phyloP scores from a whole-genome alignment of 2,888 invertebrate species.

The Drosophila neotestacea region DNA sequence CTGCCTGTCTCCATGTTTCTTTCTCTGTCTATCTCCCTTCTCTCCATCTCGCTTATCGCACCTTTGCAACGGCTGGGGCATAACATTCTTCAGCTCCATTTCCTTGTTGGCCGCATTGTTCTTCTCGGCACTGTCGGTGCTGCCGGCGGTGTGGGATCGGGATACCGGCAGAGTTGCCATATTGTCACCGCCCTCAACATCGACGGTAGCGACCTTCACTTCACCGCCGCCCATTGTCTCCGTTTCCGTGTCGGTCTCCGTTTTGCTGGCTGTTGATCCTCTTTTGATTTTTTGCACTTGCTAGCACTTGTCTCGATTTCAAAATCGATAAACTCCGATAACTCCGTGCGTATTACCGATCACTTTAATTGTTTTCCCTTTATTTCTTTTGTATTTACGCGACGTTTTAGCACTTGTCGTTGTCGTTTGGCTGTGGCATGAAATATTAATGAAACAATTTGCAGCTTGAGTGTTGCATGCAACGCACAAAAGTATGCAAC shows the following conservation, averaged over 20 bases:
- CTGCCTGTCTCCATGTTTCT: neutral
- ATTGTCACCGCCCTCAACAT: conserved; percentile 94
- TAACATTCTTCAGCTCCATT: conserved; percentile 94
- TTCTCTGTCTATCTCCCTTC: neutral
- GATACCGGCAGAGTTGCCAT: conserved; percentile 95
- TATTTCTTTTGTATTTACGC: conserved; percentile 10
- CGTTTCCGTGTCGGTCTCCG: conserved; percentile 76
- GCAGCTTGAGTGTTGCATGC: conserved; percentile 42
- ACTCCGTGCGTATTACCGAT: neutral
- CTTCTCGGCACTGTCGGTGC: conserved; percentile 91
- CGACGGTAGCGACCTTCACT: conserved; percentile 95
- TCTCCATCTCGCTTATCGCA: conserved; percentile 83
- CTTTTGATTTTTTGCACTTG: conserved; percentile 3
- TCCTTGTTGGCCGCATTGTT: conserved; percentile 94
- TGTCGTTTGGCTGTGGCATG: conserved; percentile 44
- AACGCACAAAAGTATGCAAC: conserved; percentile 60
- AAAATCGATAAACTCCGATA: conserved; percentile 23
- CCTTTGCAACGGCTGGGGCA: conserved; percentile 94
- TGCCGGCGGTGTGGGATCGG: conserved; percentile 89
- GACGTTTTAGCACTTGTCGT: conserved; percentile 20
- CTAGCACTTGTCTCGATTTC: conserved; percentile 22
- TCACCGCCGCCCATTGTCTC: conserved; percentile 89
- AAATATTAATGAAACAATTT: conserved; percentile 68
- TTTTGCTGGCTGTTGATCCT: conserved; percentile 59
- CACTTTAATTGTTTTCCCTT: conserved; percentile 1